A percentile compares a stretch with the other conserved stretches of the same genome.
phyloP scores from a whole-genome alignment of 1,140 invertebrate species.

The Sycophila sp. region DNA sequence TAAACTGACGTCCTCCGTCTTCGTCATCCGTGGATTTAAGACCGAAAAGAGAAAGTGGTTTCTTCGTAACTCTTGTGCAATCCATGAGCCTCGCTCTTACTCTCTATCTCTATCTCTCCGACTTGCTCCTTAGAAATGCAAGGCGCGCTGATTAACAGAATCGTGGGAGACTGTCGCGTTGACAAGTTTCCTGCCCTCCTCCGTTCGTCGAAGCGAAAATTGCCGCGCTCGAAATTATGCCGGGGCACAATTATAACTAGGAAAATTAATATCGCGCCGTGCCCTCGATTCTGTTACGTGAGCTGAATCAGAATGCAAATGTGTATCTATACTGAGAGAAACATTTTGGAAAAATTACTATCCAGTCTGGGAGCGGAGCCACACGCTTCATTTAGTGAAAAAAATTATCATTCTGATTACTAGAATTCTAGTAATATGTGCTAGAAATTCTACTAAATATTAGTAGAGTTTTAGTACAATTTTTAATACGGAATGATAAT shows the following conservation, averaged over 20 bases:
- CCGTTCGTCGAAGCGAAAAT: background rate
- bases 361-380: too few species aligned
- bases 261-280: too few species aligned
- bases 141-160: conserved; percentile 14
- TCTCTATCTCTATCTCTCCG: background rate
- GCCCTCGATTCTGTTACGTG: background rate
- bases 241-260: background rate
- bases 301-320: background rate
- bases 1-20: background rate
- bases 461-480: too few species aligned
- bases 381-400: too few species aligned
- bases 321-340: background rate
- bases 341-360: too few species aligned
- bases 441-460: too few species aligned
- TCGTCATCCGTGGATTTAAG: background rate
- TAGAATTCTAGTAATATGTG: too few species aligned
- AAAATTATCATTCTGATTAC: too few species aligned
- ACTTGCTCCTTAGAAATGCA: conserved; percentile 9
- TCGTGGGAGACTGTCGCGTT: conserved; percentile 26
- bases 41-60: conserved; percentile 34
- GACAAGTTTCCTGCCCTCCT: background rate
- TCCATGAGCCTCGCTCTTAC: background rate
- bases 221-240: background rate
- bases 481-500: too few species aligned
- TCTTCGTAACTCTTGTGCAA: conserved; percentile 8